Base-by-base conservation (phyloP, 1,140 invertebrate species). In the Bombus huntii region DNA sequence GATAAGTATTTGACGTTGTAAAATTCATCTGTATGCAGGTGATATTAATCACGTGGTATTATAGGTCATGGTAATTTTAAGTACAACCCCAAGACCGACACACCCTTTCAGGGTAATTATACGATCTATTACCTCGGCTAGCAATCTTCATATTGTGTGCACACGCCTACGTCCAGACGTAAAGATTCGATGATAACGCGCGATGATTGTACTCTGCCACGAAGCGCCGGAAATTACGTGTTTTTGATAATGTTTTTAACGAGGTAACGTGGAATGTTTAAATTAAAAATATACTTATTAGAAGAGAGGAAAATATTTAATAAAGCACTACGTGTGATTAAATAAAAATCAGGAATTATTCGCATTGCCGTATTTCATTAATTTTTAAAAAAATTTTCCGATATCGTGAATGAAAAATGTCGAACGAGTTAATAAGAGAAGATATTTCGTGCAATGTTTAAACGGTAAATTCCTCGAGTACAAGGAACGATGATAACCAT, bases 81-180 rank as follows among this genome's bases (percentile, higher is more conserved):
- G 18, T 59, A 65, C 34, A 59, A 57, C 34, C 5, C 75, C 22
- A 18, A 18, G 34, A 15, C 53, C 4, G 88, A 31, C 84, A 77
- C 77, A 53, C 85, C 84, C 85, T 89, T 28, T 39, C 25, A 18
- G 62, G 59, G 78, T 89, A 89, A 89, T 89, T 89, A 87, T 47
- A 81, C 77, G 84, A 89, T 89, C 87, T 80, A 88, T 86, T 87
- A 47, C 78, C 77, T 76, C 68, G 57, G 57, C 71, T 44, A 77
- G 66, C 65, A 65, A 89, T 89, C 88, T 81, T 88, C 66, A 79
- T 86, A 88, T 86, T 65, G 74, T 31, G 44, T 6, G 81, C 22
- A 71, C 72, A 65, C 59, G 37, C 53, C 74, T 34, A 79, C 37
- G 53, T 37, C 12, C 25, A 62, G 15, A 15, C n/a, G 31, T 57